Evolutionary conservation across 2,797 vertebrate genomes (phyloP).

Genomic region (Myotis pilosus): DNA sequence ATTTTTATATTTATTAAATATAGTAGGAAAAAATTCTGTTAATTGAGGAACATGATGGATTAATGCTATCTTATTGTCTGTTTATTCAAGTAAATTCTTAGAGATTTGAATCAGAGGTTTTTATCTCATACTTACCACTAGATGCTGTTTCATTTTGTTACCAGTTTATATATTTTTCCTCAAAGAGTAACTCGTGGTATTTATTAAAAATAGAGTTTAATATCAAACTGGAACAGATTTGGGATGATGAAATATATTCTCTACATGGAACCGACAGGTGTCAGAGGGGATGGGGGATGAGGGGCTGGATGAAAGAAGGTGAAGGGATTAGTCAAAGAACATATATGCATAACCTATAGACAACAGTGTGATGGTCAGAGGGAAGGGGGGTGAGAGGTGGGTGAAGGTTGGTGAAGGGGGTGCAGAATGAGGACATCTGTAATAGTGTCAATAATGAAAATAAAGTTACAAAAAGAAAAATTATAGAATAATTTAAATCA

Average conservation of each 20-base stretch:
- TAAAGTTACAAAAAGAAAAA: background rate
- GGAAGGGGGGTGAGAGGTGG: background rate
- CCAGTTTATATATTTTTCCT: background rate
- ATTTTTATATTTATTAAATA: background rate
- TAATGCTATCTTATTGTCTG: background rate
- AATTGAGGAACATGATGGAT: background rate
- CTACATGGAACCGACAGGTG: background rate
- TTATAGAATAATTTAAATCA: background rate
- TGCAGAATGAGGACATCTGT: background rate
- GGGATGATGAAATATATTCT: background rate
- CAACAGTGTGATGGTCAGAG: background rate
- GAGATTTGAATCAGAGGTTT: background rate
- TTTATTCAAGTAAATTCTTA: constrained; percentile 8
- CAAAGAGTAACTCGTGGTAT: background rate
- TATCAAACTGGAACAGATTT: background rate
- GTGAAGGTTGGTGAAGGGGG: background rate
- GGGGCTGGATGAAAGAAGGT: background rate
- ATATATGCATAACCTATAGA: background rate
- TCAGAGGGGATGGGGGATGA: background rate
- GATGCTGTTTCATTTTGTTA: background rate
- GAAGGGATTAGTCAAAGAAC: background rate
- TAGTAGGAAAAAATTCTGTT: background rate
- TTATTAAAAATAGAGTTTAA: background rate
- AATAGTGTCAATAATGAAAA: background rate
- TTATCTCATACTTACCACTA: background rate